Percentiles rank a stretch among this genome's conserved stretches.
These are phyloP conservation scores for Pangasius krempfi DNA, from an alignment of 2,797 vertebrate species.

Conservation along the genomic window DNA sequence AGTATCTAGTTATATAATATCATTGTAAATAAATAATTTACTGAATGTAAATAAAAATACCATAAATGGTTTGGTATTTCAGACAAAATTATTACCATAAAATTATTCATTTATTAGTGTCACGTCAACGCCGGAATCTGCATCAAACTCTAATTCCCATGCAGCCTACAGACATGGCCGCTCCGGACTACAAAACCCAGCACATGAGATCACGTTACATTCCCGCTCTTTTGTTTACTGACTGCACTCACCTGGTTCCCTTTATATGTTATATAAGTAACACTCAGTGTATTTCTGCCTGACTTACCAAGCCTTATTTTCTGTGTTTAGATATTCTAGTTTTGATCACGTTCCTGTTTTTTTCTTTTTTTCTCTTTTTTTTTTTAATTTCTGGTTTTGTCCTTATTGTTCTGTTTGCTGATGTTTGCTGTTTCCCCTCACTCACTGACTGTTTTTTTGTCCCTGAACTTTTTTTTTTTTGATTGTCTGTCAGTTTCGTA, in stretches of 20 bases:
- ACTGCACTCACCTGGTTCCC: neutral
- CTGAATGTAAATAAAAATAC: neutral
- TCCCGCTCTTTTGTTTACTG: neutral
- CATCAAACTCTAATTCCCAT: neutral
- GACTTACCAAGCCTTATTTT: neutral
- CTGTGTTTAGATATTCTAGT: neutral
- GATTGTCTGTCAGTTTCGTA: neutral
- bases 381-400: neutral
- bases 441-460: neutral
- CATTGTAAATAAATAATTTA: neutral
- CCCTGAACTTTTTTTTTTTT: too few relatives aligned
- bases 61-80: neutral
- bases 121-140: neutral
- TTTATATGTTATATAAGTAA: neutral
- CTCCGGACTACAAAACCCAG: neutral
- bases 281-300: neutral
- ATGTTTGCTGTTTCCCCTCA: neutral
- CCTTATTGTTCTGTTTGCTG: neutral
- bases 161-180: neutral
- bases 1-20: neutral
- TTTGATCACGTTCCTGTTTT: neutral
- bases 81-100: neutral
- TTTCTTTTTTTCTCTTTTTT: neutral
- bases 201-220: neutral
- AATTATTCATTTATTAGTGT: neutral